Conservation (phyloP, 1,140 invertebrate genomes). For the Brachionus asplanchnoidis region DNA sequence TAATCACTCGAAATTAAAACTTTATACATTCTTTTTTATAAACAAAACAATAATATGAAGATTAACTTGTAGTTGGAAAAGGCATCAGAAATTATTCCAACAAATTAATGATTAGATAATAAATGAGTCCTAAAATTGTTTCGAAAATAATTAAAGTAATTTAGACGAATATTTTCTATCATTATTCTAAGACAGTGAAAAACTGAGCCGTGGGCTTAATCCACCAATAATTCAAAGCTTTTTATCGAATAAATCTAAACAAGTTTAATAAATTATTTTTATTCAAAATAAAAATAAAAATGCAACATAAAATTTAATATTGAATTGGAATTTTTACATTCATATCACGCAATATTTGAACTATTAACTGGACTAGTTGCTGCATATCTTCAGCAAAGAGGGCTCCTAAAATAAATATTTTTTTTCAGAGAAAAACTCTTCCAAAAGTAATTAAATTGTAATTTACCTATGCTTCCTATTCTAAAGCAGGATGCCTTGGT, state of each 20-base stretch:
- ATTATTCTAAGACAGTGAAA: slow-evolving; percentile 2
- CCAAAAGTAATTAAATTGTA: slow-evolving; percentile 47
- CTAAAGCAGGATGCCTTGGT: slow-evolving; percentile 58
- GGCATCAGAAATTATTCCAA: background rate
- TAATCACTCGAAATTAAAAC: background rate
- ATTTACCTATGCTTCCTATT: slow-evolving; percentile 60
- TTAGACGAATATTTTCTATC: background rate
- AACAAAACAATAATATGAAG: background rate
- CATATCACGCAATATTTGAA: slow-evolving; percentile 56
- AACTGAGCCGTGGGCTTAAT: background rate
- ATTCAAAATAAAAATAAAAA: slow-evolving; percentile 1
- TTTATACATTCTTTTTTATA: background rate
- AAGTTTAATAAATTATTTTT: background rate
- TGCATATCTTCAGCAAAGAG: slow-evolving; percentile 51
- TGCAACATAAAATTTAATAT: background rate
- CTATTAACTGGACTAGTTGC: slow-evolving; percentile 52
- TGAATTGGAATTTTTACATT: slow-evolving; percentile 36
- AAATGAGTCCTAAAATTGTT: slow-evolving; percentile 2
- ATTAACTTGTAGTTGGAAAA: background rate
- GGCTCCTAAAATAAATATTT: background rate
- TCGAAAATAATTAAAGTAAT: background rate
- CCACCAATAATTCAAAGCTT: background rate
- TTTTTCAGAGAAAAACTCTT: background rate
- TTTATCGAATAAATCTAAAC: background rate
- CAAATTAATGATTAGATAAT: background rate